A percentile compares a stretch with the other conserved stretches of the same genome.
phyloP scores from a whole-genome alignment of 30 jellyfish, hydroid and myxozoan genomes.

The Hydractinia echinata region DNA sequence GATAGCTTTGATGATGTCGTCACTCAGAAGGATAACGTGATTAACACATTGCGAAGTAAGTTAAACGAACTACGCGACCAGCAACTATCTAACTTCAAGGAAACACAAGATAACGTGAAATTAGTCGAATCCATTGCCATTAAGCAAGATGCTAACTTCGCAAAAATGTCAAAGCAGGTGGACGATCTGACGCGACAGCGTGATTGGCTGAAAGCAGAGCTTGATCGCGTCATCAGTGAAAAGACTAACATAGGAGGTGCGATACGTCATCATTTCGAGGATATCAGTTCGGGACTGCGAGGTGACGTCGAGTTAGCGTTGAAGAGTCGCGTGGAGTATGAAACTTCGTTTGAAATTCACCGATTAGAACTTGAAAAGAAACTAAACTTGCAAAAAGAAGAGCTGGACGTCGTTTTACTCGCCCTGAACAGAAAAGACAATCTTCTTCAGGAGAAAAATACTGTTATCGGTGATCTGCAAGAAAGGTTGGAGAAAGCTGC shows the following conservation, averaged over 20 bases:
- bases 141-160: constrained; percentile 3
- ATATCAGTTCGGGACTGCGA: constrained; percentile 82
- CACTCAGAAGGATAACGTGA: constrained; percentile 62
- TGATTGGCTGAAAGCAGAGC: constrained; percentile 60
- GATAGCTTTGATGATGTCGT: constrained; percentile 68
- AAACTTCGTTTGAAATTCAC: constrained; percentile 58
- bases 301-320: constrained; percentile 75
- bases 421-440: constrained; percentile 23
- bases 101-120: constrained; percentile 16
- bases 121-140: neutral
- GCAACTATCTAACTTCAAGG: neutral
- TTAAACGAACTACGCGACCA: constrained; percentile 29
- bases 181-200: constrained; percentile 38
- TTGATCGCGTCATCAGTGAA: constrained; percentile 60
- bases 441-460: constrained; percentile 38
- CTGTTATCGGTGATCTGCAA: constrained; percentile 51
- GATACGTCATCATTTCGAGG: constrained; percentile 50
- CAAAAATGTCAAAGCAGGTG: constrained; percentile 20
- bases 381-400: constrained; percentile 40
- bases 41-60: constrained; percentile 38
- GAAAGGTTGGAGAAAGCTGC: constrained; percentile 68
- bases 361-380: constrained; percentile 59
- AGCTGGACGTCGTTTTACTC: constrained; percentile 7
- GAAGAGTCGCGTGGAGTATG: constrained; percentile 54
- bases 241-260: constrained; percentile 67